Evolutionary conservation across 2,888 invertebrate species (phyloP), one percentile per base, ranked within the genome.

Genomic region (Sminthurinus aureus): DNA sequence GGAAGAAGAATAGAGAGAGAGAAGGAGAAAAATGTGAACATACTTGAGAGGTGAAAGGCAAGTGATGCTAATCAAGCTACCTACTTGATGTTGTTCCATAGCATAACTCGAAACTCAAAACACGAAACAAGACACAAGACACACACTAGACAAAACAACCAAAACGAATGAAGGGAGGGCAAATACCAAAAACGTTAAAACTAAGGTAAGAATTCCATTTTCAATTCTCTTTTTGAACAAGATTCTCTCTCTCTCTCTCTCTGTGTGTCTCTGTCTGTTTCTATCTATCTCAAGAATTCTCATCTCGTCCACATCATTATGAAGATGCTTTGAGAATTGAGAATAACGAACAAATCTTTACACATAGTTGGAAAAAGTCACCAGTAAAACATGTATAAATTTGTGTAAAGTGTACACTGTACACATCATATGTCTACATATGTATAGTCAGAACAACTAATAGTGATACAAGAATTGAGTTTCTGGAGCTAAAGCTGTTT

Each of bases 41-140:
- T 24, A 71, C 24, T 71, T 24, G 24, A 71, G 24, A 24, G 71
- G 24, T 71, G 58, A 13, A 58, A 58, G 58, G 58, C 58, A 58
- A 58, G 58, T 58, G 58, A 58, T 58, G 58, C 71, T 71, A 71
- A 71, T 71, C 71, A 71, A 58, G 58, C 58, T 58, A 58, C 58
- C 18, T 58, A 58, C 58, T 58, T 58, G 58, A 58, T 58, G 58
- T 58, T 58, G 58, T 58, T 38, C 38, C 38, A 38, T 38, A 38
- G 58, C 9, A 18, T 2, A 58, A 58, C 58, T 52, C 9, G 8
- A 13, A 15, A 58, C 4, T 15, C 2, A 58, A 58, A 18, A 58
- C n/a, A n/a, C n/a, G 24, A 9, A 71, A 71, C 67, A 69, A 69
- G 11, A 69, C 24, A 24, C 22, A n/a, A n/a, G n/a, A 38, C 38